Evolutionary conservation across 2,888 invertebrate species (phyloP).

Genomic region (Pseudeuparius sepicola): DNA sequence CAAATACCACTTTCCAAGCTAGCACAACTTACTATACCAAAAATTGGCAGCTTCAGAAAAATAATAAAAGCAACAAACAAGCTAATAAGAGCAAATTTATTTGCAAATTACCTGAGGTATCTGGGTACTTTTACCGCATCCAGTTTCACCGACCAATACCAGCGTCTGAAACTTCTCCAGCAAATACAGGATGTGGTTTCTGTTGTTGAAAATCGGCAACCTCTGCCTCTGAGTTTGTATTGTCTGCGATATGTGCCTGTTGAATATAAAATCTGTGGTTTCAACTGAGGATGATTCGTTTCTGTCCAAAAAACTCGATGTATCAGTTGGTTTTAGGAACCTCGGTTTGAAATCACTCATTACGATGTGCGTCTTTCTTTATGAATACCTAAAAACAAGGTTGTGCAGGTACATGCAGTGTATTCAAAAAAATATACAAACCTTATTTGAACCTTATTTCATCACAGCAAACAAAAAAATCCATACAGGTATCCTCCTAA

Average conservation of each 20-base stretch:
- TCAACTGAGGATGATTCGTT: slow-evolving; percentile 31
- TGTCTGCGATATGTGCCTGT: slow-evolving; percentile 73
- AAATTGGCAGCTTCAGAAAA: no score
- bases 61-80: no score
- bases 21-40: no score
- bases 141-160: slow-evolving; percentile 87
- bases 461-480: no score
- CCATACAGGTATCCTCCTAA: no score
- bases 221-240: slow-evolving; percentile 75
- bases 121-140: slow-evolving; percentile 94
- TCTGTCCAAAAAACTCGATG: slow-evolving; percentile 36
- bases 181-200: slow-evolving; percentile 80
- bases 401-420: no score
- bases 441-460: no score
- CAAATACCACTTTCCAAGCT: no score
- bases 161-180: slow-evolving; percentile 85
- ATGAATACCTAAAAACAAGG: no score
- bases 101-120: slow-evolving; percentile 69
- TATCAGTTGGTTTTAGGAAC: slow-evolving; percentile 37
- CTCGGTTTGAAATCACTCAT: slow-evolving; percentile 39
- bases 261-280: slow-evolving; percentile 60
- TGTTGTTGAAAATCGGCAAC: slow-evolving; percentile 77
- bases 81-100: slow-evolving; percentile 3
- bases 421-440: no score
- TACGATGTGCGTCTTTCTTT: slow-evolving; percentile 18